phyloP scores from a whole-genome alignment of 2,113 vertebrate genomes.

The Eonycteris spelaea region DNA sequence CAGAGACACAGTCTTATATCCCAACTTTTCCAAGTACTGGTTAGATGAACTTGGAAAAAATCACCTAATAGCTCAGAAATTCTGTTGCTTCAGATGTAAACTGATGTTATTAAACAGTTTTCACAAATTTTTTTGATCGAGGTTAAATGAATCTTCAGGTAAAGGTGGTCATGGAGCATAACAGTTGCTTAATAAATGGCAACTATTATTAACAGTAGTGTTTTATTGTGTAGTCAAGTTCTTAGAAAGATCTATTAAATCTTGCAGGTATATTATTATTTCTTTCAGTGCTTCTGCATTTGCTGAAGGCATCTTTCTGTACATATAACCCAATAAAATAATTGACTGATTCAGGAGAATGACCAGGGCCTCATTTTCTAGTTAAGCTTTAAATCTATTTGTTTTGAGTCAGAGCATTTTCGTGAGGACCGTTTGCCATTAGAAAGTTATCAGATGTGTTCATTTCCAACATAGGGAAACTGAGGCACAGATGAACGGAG shows the following conservation, averaged over 20 bases:
- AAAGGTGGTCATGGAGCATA: background rate
- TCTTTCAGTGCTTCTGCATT: background rate
- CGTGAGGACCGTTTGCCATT: too few species aligned
- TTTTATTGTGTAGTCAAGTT: background rate
- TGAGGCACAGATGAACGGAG: background rate
- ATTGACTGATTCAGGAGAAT: background rate
- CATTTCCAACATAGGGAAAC: slow-evolving; percentile 10
- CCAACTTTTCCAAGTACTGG: background rate
- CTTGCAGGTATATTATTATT: background rate
- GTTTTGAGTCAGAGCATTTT: too few species aligned
- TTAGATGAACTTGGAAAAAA: background rate
- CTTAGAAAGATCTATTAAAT: background rate
- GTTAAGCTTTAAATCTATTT: too few species aligned
- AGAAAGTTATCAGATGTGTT: background rate
- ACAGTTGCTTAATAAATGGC: background rate
- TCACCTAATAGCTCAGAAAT: background rate
- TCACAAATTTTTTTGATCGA: background rate
- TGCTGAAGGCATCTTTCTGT: background rate
- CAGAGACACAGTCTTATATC: background rate
- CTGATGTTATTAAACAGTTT: background rate
- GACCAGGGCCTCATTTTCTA: background rate
- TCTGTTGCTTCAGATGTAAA: background rate
- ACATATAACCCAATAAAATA: background rate
- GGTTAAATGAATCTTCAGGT: slow-evolving; percentile 13
- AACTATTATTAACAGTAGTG: background rate